These are phyloP conservation scores for Thalassarche chlororhynchos DNA, from an alignment of 2,113 vertebrate genomes.

Conservation along the genomic window DNA sequence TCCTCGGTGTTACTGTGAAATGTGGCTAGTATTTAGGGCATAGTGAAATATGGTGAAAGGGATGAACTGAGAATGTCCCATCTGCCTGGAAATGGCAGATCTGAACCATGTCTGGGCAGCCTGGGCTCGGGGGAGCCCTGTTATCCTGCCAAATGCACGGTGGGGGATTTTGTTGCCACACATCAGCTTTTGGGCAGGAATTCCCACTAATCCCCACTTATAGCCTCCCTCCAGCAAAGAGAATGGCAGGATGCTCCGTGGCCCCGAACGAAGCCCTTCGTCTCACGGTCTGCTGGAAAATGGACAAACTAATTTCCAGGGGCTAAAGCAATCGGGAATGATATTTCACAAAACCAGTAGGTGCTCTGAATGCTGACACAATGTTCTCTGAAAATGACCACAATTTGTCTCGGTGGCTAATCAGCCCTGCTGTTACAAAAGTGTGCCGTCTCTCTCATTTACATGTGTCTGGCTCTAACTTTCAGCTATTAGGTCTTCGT, in stretches of 20 bases:
- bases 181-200: not conserved
- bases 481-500: not conserved
- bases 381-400: not conserved
- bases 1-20: not conserved
- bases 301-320: not conserved
- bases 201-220: not conserved
- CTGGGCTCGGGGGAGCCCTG: not conserved
- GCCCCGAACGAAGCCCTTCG: rapidly evolving
- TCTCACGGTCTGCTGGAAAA: not conserved
- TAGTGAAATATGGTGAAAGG: not conserved
- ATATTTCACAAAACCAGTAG: not conserved
- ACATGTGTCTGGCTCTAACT: not conserved
- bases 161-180: not conserved
- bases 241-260: rapidly evolving
- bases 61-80: not conserved
- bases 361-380: not conserved
- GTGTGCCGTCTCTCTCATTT: not conserved
- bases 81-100: not conserved
- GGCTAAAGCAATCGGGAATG: not conserved
- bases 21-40: not conserved
- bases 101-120: not conserved
- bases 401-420: not conserved
- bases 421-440: not conserved
- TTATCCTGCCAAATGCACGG: not conserved
- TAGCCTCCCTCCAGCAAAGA: not conserved